Evolutionary conservation across 2,888 invertebrate genomes (phyloP).

Genomic region (Drosophila nr. fundita): DNA sequence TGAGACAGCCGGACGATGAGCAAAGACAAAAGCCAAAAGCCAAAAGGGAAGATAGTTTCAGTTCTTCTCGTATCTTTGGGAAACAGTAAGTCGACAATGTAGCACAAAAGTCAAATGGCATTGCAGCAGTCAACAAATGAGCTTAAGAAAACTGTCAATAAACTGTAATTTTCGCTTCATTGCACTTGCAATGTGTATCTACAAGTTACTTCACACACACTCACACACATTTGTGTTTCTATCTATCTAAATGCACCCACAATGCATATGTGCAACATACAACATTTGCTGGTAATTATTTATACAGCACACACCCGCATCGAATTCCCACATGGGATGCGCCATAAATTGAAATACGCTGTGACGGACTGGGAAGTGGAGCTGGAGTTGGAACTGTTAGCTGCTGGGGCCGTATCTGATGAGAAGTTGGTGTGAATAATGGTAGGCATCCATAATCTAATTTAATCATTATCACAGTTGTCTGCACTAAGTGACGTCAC

Average conservation of each 20-base stretch:
- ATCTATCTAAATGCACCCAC: conserved; percentile 35
- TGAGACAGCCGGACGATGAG: conserved; percentile 26
- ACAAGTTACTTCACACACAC: conserved; percentile 22
- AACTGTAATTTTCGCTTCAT: conserved; percentile 69
- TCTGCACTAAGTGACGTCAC: conserved; percentile 82
- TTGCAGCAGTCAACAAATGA: conserved; percentile 59
- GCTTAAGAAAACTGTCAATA: conserved; percentile 77
- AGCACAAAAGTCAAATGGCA: conserved; percentile 62
- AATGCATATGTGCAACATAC: conserved; percentile 62
- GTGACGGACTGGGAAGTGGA: conserved; percentile 17
- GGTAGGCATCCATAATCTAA: conserved; percentile 81
- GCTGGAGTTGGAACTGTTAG: conserved; percentile 4
- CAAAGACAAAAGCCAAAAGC: conserved; percentile 44
- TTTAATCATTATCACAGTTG: conserved; percentile 83
- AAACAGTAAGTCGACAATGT: conserved; percentile 28
- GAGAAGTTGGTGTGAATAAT: conserved; percentile 71
- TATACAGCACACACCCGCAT: conserved; percentile 73
- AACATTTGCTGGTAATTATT: conserved; percentile 79
- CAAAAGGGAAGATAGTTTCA: background rate
- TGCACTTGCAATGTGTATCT: conserved; percentile 61
- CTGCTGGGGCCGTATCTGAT: conserved; percentile 32
- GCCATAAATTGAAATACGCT: conserved; percentile 65
- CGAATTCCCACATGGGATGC: conserved; percentile 66
- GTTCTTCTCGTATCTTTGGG: conserved; percentile 8
- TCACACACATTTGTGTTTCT: background rate